Evolutionary conservation across 2,113 vertebrate species (phyloP), one percentile per base, ranked within the genome.

Genomic region (Proterorhinus semilunaris): DNA sequence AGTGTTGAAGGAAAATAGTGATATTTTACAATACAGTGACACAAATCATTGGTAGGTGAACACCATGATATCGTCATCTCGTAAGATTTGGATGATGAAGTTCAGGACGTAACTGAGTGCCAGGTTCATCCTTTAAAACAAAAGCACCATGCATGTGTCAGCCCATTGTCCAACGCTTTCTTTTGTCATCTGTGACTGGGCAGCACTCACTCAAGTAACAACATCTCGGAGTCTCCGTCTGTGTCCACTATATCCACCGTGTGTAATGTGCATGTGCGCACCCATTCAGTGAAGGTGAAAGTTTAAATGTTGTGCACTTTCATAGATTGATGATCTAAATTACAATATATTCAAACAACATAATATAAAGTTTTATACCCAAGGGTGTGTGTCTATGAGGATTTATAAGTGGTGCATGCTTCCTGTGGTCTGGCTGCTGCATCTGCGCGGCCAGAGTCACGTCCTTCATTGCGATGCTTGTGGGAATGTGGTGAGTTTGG

Each of bases 401-500:
- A 21, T 73, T 21, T 53, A 17, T 64, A 57, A 64, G 62, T 59
- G 5, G 63, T 66, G 71, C 79, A 74, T 46, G 46, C 79, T 67
- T 75, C 74, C 77, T 81, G 90, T 65, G 90, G 92, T 89, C 86
- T 90, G 89, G 89, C 87, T 80, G 81, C 74, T 80, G 69, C 76
- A 70, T 70, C 73, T 78, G 72, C 90, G 48, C 87, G 92, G 84
- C 89, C 89, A 84, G 54, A 87, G 91, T 93, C 91, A 91, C 90
- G 89, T 92, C 87, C 83, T 82, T 77, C 62, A 76, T 69, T 74
- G 82, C 70, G 69, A 71, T 72, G 87, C 88, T 87, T 88, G 90
- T 93, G 91, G 90, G 91, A 92, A 90, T 86, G 91, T 83, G 91
- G 90, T 84, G 76, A 89, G 75, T 83, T 86, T 68, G 84, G 87